Conservation (phyloP, 2,888 invertebrate species). For the Diloba caeruleocephala region DNA sequence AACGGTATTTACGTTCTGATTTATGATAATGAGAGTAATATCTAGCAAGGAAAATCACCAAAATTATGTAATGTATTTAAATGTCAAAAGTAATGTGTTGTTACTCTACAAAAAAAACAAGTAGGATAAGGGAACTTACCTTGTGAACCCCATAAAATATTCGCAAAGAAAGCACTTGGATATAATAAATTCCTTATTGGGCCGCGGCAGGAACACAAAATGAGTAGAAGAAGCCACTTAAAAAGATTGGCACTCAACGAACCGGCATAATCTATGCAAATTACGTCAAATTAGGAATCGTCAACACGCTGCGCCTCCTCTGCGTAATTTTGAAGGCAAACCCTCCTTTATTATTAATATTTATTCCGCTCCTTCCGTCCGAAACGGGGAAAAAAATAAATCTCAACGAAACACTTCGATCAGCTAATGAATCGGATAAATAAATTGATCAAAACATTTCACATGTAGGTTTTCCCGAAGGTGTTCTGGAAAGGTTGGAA, state of each 20-base stretch:
- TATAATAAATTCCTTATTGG: slow-evolving; percentile 84
- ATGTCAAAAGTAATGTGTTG: slow-evolving; percentile 34
- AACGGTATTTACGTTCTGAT: no score
- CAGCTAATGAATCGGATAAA: slow-evolving; percentile 81
- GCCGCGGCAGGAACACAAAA: slow-evolving; percentile 82
- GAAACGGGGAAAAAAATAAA: slow-evolving; percentile 78
- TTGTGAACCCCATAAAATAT: slow-evolving; percentile 68
- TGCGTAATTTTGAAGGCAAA: slow-evolving; percentile 85
- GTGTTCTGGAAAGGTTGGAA: not conserved
- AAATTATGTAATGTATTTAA: slow-evolving; percentile 15
- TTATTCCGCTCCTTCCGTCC: slow-evolving; percentile 83
- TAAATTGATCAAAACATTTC: slow-evolving; percentile 59
- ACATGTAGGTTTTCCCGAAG: slow-evolving; percentile 5
- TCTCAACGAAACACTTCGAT: slow-evolving; percentile 73
- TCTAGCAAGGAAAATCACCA: not conserved
- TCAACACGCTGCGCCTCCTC: slow-evolving; percentile 84
- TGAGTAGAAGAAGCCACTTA: slow-evolving; percentile 87
- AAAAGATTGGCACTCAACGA: slow-evolving; percentile 89
- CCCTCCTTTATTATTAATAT: slow-evolving; percentile 89
- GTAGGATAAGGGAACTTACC: slow-evolving; percentile 58
- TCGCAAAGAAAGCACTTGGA: slow-evolving; percentile 70
- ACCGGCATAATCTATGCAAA: slow-evolving; percentile 89
- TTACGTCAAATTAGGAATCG: slow-evolving; percentile 88
- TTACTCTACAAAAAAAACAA: slow-evolving; percentile 54
- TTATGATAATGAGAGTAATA: not conserved